phyloP scores from a whole-genome alignment of 2,797 vertebrate genomes.

The Aldrovandia affinis region DNA sequence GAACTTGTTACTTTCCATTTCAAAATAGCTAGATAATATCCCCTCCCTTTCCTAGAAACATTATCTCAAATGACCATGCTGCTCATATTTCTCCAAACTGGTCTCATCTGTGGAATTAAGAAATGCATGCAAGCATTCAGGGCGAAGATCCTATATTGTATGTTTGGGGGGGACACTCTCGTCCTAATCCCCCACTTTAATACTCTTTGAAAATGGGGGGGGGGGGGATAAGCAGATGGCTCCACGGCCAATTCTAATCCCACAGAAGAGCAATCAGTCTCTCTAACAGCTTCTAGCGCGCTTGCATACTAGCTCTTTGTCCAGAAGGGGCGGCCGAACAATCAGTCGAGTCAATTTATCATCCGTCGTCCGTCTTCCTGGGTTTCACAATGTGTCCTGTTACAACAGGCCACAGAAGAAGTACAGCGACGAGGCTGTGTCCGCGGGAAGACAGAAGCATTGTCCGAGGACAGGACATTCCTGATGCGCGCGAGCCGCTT shows the following conservation, averaged over 20 bases:
- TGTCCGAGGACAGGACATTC: neutral
- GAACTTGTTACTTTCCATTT: neutral
- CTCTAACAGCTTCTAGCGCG: neutral
- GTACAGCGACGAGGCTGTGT: neutral
- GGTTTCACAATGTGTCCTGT: neutral
- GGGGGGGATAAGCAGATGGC: neutral
- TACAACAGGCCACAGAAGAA: slow-evolving; percentile 5
- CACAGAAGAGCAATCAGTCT: neutral
- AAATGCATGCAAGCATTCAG: neutral
- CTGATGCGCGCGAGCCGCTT: neutral
- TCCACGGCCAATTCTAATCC: neutral
- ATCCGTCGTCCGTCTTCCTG: neutral
- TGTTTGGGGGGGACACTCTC: neutral
- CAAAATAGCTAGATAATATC: neutral
- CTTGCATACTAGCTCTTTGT: slow-evolving; percentile 11
- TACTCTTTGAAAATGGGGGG: neutral
- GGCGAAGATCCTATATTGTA: neutral
- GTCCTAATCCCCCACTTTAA: neutral
- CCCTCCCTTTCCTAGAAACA: neutral
- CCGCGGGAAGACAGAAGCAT: neutral
- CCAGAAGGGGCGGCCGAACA: neutral
- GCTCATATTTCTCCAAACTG: neutral
- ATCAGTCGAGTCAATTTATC: slow-evolving; percentile 1
- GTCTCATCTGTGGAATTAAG: neutral
- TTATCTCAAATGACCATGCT: neutral